phyloP scores from a whole-genome alignment of 2,888 invertebrate genomes.

The Beris morrisii region DNA sequence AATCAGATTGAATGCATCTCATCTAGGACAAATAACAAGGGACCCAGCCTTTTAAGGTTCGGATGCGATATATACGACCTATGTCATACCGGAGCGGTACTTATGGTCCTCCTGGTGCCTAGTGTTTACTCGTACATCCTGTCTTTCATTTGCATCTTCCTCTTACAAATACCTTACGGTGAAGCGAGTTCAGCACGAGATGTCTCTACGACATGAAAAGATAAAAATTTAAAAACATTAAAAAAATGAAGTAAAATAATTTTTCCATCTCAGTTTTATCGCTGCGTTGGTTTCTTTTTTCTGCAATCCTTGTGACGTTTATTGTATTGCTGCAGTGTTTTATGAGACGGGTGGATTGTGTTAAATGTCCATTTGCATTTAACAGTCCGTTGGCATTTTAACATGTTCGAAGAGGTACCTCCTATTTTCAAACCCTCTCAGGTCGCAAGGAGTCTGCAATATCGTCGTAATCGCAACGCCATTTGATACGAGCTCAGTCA shows the following conservation, averaged over 20 bases:
- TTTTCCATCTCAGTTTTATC: slow-evolving; percentile 21
- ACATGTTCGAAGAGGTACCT: slow-evolving; percentile 28
- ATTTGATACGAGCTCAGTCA: slow-evolving; percentile 18
- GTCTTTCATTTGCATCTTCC: slow-evolving; percentile 30
- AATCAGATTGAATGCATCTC: slow-evolving; percentile 32
- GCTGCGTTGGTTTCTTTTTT: slow-evolving; percentile 23
- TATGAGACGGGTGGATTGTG: slow-evolving; percentile 34
- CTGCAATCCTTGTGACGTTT: slow-evolving; percentile 34
- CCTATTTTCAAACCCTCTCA: slow-evolving; percentile 28
- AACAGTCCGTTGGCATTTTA: slow-evolving; percentile 19
- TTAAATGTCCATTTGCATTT: slow-evolving; percentile 36
- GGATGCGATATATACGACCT: background rate
- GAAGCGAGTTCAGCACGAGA: slow-evolving; percentile 1
- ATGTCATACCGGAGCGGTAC: background rate
- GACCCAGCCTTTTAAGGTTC: background rate
- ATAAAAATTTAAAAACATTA: slow-evolving; percentile 2
- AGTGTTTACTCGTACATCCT: background rate
- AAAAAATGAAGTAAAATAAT: slow-evolving; percentile 5
- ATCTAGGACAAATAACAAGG: slow-evolving; percentile 25
- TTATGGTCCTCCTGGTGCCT: background rate
- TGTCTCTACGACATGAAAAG: background rate
- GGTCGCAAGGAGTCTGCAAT: background rate
- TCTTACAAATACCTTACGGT: background rate
- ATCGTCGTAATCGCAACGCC: slow-evolving; percentile 2
- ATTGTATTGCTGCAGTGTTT: slow-evolving; percentile 34